These are phyloP conservation scores for Trogon surrucura DNA, from an alignment of 2,113 vertebrate species.

Conservation along the genomic window DNA sequence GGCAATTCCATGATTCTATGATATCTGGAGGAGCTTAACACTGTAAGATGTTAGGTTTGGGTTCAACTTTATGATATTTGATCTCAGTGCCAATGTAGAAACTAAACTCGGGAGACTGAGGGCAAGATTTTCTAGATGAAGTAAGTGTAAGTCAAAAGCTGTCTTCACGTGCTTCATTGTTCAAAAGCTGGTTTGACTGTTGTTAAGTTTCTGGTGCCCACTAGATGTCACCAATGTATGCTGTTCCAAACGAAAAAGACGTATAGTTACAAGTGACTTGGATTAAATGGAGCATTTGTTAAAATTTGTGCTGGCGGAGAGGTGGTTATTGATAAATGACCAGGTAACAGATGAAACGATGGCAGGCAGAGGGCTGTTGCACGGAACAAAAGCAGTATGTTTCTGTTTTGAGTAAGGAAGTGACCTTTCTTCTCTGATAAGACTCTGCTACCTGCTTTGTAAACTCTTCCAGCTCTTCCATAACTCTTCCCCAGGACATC, in stretches of 20 bases:
- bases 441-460: rapidly evolving
- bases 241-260: neutral
- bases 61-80: neutral
- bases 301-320: neutral
- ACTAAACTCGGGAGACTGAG: neutral
- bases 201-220: neutral
- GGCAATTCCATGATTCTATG: neutral
- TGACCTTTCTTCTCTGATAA: no score
- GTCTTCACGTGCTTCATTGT: rapidly evolving
- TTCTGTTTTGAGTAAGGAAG: neutral
- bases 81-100: neutral
- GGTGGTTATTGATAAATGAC: neutral
- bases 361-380: neutral
- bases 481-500: neutral
- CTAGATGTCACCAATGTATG: slow-evolving; percentile 12
- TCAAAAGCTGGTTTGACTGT: neutral
- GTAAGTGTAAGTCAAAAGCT: rapidly evolving
- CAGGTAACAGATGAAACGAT: rapidly evolving
- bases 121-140: rapidly evolving
- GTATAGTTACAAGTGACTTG: no score
- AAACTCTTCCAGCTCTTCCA: neutral
- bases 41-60: neutral
- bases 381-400: rapidly evolving
- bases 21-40: neutral
- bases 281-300: rapidly evolving